A percentile compares a stretch with the other conserved stretches of the same genome.
These are phyloP conservation scores for Henricia sp. DNA, from an alignment of 53 echinoderm and acorn worm genomes.

Conservation along the genomic window DNA sequence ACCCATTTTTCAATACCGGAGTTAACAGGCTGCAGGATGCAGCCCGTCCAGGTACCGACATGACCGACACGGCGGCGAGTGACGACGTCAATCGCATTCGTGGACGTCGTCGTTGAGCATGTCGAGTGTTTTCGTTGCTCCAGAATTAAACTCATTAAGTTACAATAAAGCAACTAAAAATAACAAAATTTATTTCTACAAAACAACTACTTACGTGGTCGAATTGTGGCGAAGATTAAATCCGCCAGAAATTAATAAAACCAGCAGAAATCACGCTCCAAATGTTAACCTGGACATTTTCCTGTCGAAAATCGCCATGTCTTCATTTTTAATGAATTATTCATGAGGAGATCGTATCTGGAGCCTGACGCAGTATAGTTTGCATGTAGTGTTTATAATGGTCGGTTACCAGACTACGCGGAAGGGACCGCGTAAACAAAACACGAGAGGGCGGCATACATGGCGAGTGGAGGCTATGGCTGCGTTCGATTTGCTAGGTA, in stretches of 20 bases:
- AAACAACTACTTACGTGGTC: conserved; percentile 37
- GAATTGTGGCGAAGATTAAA: conserved; percentile 9
- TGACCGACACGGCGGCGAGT: background rate
- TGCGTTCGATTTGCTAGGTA: too few relatives aligned
- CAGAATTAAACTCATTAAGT: background rate
- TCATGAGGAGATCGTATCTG: background rate
- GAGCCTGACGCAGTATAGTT: background rate
- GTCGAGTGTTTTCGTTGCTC: background rate
- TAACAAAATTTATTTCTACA: background rate
- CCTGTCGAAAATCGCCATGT: conserved; percentile 8
- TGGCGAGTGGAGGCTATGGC: too few relatives aligned
- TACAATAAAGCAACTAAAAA: background rate
- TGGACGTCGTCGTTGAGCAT: background rate
- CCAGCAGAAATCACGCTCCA: conserved; percentile 21
- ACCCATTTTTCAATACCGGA: too few relatives aligned
- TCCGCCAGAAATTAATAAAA: conserved; percentile 40
- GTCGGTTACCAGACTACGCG: too few relatives aligned
- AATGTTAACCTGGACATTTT: conserved; percentile 1
- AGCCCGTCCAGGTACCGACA: background rate
- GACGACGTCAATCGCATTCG: background rate
- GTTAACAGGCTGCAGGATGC: background rate
- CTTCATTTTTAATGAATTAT: conserved; percentile 18
- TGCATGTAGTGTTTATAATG: too few relatives aligned
- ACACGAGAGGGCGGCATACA: too few relatives aligned
- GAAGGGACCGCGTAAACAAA: too few relatives aligned